Conservation (phyloP, 2,113 vertebrate species). For the Platichthys stellatus region DNA sequence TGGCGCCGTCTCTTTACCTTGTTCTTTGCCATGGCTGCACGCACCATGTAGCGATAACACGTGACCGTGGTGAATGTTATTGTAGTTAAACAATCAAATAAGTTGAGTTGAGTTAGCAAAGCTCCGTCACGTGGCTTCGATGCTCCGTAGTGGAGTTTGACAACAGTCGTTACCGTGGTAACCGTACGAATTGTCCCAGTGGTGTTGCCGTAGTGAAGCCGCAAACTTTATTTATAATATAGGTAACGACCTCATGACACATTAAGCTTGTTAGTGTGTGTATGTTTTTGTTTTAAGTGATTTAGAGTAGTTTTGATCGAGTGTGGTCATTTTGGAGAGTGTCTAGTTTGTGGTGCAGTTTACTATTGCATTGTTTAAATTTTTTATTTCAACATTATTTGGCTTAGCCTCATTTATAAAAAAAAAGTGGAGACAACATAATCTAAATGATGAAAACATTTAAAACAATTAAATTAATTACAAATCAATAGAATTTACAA, state of each 20-base stretch:
- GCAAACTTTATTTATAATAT: neutral
- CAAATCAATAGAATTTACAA: neutral
- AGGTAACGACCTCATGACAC: neutral
- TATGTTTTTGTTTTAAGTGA: neutral
- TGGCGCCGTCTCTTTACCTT: slow-evolving; percentile 65
- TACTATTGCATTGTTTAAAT: neutral
- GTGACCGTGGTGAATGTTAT: neutral
- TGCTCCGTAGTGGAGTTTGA: neutral
- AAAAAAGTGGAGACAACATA: neutral
- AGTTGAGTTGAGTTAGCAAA: no score
- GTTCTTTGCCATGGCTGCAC: slow-evolving; percentile 65
- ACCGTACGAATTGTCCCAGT: slow-evolving; percentile 25
- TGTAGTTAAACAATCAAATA: no score
- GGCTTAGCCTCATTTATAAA: neutral
- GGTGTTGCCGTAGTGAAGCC: slow-evolving; percentile 28
- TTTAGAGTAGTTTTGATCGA: neutral
- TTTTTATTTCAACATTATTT: neutral
- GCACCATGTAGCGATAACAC: neutral
- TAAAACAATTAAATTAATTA: neutral
- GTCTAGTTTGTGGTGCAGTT: neutral
- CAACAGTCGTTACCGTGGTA: slow-evolving; percentile 41
- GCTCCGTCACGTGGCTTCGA: no score
- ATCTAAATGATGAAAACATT: no score
- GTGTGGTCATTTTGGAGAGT: neutral
- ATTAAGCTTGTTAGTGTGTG: no score